phyloP scores from a whole-genome alignment of 2,888 invertebrate species.

The Melinaea marsaeus region DNA sequence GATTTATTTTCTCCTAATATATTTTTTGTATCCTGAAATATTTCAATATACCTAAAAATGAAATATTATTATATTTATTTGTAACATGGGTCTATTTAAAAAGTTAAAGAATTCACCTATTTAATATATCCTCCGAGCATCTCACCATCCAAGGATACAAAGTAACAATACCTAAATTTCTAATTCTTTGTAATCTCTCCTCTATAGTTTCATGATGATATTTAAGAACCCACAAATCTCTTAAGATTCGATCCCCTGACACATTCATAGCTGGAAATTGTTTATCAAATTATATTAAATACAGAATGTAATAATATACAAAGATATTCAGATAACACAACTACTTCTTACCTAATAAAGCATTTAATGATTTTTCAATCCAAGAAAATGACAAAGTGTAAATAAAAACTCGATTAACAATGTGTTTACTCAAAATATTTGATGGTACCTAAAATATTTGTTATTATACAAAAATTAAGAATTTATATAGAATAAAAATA shows the following conservation, averaged over 20 bases:
- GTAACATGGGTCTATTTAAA: neutral
- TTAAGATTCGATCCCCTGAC: constrained; percentile 71
- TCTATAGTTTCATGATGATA: constrained; percentile 76
- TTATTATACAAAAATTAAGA: constrained; percentile 15
- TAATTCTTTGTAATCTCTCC: constrained; percentile 69
- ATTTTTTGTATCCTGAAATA: constrained; percentile 60
- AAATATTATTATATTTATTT: neutral
- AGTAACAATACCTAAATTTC: constrained; percentile 65
- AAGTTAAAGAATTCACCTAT: constrained; percentile 59
- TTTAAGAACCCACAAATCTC: constrained; percentile 81
- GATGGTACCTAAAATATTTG: constrained; percentile 58
- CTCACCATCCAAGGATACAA: constrained; percentile 83
- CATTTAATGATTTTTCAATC: constrained; percentile 71
- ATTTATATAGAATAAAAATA: constrained; percentile 3
- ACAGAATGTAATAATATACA: too few relatives aligned
- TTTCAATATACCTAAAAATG: constrained; percentile 53
- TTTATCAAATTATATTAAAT: neutral
- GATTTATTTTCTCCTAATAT: constrained; percentile 73
- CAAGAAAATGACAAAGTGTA: constrained; percentile 75
- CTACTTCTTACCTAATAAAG: constrained; percentile 63
- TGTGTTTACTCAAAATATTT: constrained; percentile 58
- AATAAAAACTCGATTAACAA: constrained; percentile 75
- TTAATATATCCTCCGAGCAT: constrained; percentile 75
- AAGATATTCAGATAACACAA: neutral
- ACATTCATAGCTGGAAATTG: constrained; percentile 69